Conservation (phyloP, 1,140 invertebrate species). For the Nasonia giraulti region DNA sequence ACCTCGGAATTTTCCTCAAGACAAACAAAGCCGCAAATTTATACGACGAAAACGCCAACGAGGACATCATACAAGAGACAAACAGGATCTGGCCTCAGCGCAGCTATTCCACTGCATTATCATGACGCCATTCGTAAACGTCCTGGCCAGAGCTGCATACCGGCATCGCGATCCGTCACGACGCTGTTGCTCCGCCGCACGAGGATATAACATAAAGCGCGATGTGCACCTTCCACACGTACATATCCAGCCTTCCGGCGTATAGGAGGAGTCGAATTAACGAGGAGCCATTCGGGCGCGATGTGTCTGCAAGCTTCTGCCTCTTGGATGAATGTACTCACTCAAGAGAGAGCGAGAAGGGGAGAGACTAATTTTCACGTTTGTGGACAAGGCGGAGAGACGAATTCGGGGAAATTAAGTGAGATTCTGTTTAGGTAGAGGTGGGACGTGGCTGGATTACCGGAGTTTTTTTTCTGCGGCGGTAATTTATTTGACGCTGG, state of each 20-base stretch:
- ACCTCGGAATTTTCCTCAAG: too few species aligned
- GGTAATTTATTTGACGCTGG: too few species aligned
- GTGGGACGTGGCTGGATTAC: neutral
- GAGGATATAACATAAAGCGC: neutral
- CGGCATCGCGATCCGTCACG: neutral
- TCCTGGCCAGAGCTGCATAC: neutral
- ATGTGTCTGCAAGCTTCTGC: neutral
- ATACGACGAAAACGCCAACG: neutral
- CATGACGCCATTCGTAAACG: neutral
- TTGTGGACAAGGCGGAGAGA: neutral
- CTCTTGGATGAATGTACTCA: neutral
- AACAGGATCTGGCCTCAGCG: neutral
- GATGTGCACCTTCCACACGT: too few species aligned
- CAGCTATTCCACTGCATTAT: neutral
- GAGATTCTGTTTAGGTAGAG: slow-evolving; percentile 8
- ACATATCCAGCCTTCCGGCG: neutral
- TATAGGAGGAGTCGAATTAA: slow-evolving; percentile 1
- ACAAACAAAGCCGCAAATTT: too few species aligned
- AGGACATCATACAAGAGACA: neutral
- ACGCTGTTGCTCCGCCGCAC: neutral
- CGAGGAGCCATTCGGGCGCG: neutral
- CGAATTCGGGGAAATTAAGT: slow-evolving; percentile 10
- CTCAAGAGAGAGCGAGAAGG: too few species aligned
- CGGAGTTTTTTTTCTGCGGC: too few species aligned
- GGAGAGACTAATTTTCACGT: slow-evolving; percentile 14